Evolutionary conservation across 2,888 invertebrate species (phyloP).

Genomic region (Amblyteles armatorius): DNA sequence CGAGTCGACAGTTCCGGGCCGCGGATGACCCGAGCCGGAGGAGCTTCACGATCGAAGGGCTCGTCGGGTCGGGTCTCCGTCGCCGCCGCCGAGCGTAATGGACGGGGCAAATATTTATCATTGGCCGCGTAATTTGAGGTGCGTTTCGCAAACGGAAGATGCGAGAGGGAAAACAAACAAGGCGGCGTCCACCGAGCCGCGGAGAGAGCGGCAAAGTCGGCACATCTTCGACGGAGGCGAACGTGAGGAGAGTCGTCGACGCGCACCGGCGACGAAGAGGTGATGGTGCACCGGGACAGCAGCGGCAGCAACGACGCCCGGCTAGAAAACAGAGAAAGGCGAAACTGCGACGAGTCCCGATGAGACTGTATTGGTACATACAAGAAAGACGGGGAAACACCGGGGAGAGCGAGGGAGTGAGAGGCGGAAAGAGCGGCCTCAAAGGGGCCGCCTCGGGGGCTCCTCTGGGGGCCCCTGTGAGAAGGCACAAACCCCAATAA

Average conservation of each 20-base stretch:
- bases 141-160: conserved; percentile 83
- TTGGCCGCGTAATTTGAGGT: conserved; percentile 83
- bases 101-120: conserved; percentile 83
- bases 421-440: conserved; percentile 76
- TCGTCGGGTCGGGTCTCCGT: conserved; percentile 68
- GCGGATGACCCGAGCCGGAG: conserved; percentile 24
- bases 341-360: conserved; percentile 61
- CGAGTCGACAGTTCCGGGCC: conserved; percentile 32
- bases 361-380: conserved; percentile 43
- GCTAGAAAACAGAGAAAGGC: conserved; percentile 65
- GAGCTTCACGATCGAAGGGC: conserved; percentile 63
- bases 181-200: conserved; percentile 72
- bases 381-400: conserved; percentile 58
- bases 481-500: conserved; percentile 84
- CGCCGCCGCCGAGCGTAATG: conserved; percentile 77
- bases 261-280: conserved; percentile 26
- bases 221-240: conserved; percentile 38
- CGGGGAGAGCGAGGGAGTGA: conserved; percentile 64
- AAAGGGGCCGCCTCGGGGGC: conserved; percentile 79
- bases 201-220: conserved; percentile 43
- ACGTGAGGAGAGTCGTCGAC: conserved; percentile 40
- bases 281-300: conserved; percentile 36
- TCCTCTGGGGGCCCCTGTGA: conserved; percentile 77
- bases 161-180: conserved; percentile 83
- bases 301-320: conserved; percentile 50